A percentile compares a stretch with the other conserved stretches of the same genome.
phyloP scores from a whole-genome alignment of 1,140 invertebrate genomes.

The Drosophila elegans region DNA sequence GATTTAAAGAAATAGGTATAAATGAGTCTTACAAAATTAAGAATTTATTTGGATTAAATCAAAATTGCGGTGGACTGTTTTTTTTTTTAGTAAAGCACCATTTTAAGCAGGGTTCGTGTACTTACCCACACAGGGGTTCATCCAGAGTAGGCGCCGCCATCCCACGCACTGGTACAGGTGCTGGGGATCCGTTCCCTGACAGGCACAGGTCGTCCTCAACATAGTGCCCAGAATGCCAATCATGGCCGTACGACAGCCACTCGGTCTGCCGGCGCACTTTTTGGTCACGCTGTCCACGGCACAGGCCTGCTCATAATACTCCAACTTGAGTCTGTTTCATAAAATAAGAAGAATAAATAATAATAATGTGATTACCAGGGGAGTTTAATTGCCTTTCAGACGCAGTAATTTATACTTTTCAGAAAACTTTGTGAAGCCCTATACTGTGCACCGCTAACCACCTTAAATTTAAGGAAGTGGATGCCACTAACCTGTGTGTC shows the following conservation, averaged over 20 bases:
- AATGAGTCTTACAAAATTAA: too few species aligned
- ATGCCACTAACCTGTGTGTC: too few species aligned
- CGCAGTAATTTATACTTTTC: too few species aligned
- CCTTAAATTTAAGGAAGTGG: too few species aligned
- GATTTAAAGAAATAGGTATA: too few species aligned
- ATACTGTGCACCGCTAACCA: too few species aligned
- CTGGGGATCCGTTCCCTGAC: constrained; percentile 92
- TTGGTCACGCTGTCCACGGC: constrained; percentile 94
- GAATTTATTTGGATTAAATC: too few species aligned
- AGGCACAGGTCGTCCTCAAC: constrained; percentile 92
- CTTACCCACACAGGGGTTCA: constrained; percentile 96
- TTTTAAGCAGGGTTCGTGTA: constrained; percentile 24
- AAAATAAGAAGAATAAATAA: neutral
- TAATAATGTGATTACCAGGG: too few species aligned
- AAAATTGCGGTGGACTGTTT: too few species aligned
- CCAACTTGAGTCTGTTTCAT: constrained; percentile 89
- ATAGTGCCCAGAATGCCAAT: constrained; percentile 94
- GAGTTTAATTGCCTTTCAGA: too few species aligned
- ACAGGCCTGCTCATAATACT: constrained; percentile 95
- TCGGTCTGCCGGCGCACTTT: constrained; percentile 93
- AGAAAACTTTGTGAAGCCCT: too few species aligned
- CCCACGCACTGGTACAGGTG: constrained; percentile 94
- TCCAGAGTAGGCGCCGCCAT: constrained; percentile 95
- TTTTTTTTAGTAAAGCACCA: too few species aligned
- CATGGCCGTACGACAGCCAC: constrained; percentile 92